These are phyloP conservation scores for Scleropages formosus DNA, from an alignment of 2,797 vertebrate genomes.

Conservation along the genomic window DNA sequence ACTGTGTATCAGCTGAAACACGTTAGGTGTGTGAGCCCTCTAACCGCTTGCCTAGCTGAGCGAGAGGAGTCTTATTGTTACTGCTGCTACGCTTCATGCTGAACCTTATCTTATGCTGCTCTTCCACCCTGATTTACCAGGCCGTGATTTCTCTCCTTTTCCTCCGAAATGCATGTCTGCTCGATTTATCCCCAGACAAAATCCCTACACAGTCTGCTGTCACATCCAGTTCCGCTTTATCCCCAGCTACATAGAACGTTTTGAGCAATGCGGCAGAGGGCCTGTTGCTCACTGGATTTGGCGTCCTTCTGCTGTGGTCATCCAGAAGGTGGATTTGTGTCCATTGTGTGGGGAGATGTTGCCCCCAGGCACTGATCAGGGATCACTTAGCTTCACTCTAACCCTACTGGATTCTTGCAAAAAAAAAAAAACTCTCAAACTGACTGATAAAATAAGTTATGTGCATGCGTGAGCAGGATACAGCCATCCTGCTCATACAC, in stretches of 20 bases:
- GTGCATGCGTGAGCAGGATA: conserved; percentile 1
- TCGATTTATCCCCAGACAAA: not conserved
- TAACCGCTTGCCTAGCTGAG: not conserved
- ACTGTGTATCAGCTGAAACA: not conserved
- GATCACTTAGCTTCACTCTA: not conserved
- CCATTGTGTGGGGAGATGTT: not conserved
- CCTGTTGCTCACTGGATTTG: not conserved
- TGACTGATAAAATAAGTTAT: conserved; percentile 26
- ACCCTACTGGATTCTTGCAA: not conserved
- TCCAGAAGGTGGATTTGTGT: not conserved
- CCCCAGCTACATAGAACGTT: not conserved
- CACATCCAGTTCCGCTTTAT: not conserved
- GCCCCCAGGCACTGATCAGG: not conserved
- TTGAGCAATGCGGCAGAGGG: not conserved
- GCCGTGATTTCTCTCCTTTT: no score
- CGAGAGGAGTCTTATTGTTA: not conserved
- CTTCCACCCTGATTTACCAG: not conserved
- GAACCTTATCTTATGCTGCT: not conserved
- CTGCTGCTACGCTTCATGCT: not conserved
- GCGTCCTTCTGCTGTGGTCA: not conserved
- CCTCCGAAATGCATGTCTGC: not conserved
- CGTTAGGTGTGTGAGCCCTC: not conserved
- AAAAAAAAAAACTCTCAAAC: not conserved
- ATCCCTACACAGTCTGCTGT: not conserved
- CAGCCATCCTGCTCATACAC: not conserved